phyloP scores from a whole-genome alignment of 2,888 invertebrate genomes.

The Baccha elongata region DNA sequence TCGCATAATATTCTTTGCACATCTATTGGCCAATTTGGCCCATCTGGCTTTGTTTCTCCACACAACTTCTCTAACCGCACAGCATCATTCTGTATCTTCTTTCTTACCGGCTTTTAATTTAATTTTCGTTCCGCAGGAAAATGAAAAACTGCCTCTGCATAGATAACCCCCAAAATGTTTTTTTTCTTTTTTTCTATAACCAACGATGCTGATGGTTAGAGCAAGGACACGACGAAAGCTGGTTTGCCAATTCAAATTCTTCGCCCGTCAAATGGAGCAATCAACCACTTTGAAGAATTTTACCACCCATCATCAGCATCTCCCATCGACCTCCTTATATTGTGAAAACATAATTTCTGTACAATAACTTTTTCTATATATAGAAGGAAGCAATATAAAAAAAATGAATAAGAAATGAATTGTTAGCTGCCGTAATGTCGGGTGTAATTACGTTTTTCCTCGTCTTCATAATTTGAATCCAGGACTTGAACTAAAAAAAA shows the following conservation, averaged over 20 bases:
- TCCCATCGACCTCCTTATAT: conserved; percentile 18
- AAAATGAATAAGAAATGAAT: conserved; percentile 36
- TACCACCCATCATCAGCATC: conserved; percentile 4
- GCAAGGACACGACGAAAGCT: conserved; percentile 33
- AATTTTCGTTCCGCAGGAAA: conserved; percentile 32
- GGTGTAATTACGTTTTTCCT: conserved; percentile 70
- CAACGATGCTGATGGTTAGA: neutral
- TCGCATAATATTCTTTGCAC: conserved; percentile 55
- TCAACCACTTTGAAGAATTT: conserved; percentile 58
- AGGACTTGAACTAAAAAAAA: conserved; percentile 41
- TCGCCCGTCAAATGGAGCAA: conserved; percentile 59
- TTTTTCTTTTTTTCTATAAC: neutral
- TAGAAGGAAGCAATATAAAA: conserved; percentile 26
- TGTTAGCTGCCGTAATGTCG: conserved; percentile 37
- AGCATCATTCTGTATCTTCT: conserved; percentile 1
- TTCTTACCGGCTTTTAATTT: conserved; percentile 20
- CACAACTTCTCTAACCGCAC: conserved; percentile 13
- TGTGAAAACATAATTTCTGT: conserved; percentile 56
- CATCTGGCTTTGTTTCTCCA: conserved; percentile 51
- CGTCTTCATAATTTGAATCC: conserved; percentile 69
- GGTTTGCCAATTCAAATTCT: conserved; percentile 47
- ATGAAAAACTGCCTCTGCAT: conserved; percentile 40
- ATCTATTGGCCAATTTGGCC: conserved; percentile 70
- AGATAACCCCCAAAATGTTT: neutral
- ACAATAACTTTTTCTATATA: conserved; percentile 58